Evolutionary conservation across 2,797 vertebrate genomes (phyloP), one percentile per base, ranked within the genome.

Genomic region (Pitangus sulphuratus): DNA sequence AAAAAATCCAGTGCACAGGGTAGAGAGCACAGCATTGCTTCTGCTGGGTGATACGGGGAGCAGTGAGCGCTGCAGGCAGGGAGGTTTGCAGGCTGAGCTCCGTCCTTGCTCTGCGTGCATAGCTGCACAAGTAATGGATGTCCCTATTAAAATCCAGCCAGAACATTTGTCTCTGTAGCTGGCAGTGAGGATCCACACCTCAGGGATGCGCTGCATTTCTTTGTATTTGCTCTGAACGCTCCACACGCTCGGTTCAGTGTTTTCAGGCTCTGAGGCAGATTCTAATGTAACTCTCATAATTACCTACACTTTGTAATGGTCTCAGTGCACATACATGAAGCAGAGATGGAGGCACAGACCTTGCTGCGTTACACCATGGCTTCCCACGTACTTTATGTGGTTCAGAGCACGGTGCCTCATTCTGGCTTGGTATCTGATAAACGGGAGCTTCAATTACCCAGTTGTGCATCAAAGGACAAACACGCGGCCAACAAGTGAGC

Each of bases 341-440:
- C 24, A 39, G 50, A 31, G 33, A 47, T 6, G 12, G 54, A 68
- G 51, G 33, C 44, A 58, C 51, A 50, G 60, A 3, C 3, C 66
- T 54, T 6, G 17, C n/a, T 4, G 9, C 0, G 0, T 53, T 64
- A 56, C 21, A 60, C 45, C 20, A 1, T 0, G 4, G 40, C 40
- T 79, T 79, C 47, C 45, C 64, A 11, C 0, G 1, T 19, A 9
- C 12, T 79, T 68, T 26, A 4, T 14, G 58, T 19, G 51, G 25
- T 33, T 83, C 22, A 64, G 84, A 60, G 45, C 40, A 74, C 0
- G 0, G 9, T 53, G 39, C 8, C 10, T 77, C 48, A 17, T 28
- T 30, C 64, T 76, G 39, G 33, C 21, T 86, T 3, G 0, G 20
- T 64, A 51, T 57, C 22, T 45, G 15, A 22, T 37, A 30, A 57